Evolutionary conservation across 2,113 vertebrate genomes (phyloP), one percentile per base, ranked within the genome.

Genomic region (Laterallus jamaicensis): DNA sequence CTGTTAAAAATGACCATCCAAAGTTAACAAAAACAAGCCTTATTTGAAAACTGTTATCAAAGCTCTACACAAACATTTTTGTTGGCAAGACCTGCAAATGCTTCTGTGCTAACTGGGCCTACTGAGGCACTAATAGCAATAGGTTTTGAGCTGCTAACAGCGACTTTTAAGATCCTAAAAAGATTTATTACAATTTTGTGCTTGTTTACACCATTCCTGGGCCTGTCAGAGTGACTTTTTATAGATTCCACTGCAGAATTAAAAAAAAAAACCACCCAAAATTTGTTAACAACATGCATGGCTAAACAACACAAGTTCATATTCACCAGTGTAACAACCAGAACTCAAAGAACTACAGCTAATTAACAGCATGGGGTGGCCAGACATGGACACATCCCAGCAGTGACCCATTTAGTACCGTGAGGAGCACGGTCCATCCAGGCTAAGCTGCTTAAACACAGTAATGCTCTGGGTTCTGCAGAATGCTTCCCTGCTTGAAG

Each of bases 391-490:
- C 11, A 50, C 55, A 76, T 6, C 56, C 59, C 77, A 85, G 93
- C 86, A 93, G 39, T 82, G 95, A 97, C 85, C 95, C 91, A 92
- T 81, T 96, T 96, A 96, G 59, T 58, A 20, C 63, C 66, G 59
- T 42, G 83, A 82, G 95, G 71, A 80, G 88, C 93, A 70, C 90
- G 86, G 92, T 67, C 82, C 83, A 59, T 78, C 40, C 40, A 91
- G 62, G 92, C 78, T 97, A 97, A 97, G 95, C 91, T 90, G 92
- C 94, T 97, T 97, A 97, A 92, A 92, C 44, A 49, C 63, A 85
- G 67, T 93, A 95, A 95, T 85, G 80, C 93, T 64, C 73, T 68
- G 63, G n/a, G 76, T 87, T 88, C 88, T 86, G 74, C 86, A 92
- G 92, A 96, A 90, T 37, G 88, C 56, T 94, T 49, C 67, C 82